A percentile compares a stretch with the other conserved stretches of the same genome.
Conservation (phyloP, 2,888 invertebrate species). For the Ashinkailepas kermadecensis region DNA sequence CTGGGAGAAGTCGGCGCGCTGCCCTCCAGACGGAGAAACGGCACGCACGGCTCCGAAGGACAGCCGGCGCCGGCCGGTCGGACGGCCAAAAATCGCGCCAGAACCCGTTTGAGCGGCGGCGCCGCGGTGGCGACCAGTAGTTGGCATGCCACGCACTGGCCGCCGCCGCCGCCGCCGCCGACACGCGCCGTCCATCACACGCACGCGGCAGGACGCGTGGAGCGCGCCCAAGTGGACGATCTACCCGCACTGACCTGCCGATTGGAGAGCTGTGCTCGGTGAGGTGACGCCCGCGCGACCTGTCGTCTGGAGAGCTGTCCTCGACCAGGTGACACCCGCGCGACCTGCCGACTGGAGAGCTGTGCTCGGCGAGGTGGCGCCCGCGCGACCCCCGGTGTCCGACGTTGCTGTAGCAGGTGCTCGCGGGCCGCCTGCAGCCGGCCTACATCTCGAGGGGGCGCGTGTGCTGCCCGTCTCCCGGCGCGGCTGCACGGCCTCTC, state of each 20-base stretch:
- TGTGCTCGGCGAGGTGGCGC: neutral
- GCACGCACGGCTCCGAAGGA: neutral
- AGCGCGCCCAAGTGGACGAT: no score
- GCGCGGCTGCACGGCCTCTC: neutral
- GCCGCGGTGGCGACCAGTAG: neutral
- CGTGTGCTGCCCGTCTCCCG: neutral
- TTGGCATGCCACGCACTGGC: neutral
- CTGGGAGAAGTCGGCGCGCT: no score
- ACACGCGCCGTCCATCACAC: neutral
- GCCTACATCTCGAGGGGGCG: neutral
- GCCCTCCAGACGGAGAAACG: no score
- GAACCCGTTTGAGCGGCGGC: slow-evolving; percentile 10
- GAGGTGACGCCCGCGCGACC: neutral
- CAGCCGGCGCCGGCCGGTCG: neutral
- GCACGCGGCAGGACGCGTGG: neutral
- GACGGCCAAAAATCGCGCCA: slow-evolving; percentile 1
- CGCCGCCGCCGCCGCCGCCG: neutral
- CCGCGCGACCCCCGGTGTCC: neutral
- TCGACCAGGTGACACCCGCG: neutral
- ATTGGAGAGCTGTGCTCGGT: neutral
- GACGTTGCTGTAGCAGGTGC: neutral
- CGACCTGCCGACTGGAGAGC: neutral
- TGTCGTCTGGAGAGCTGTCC: neutral
- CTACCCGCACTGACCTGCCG: neutral
- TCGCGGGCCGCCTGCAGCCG: neutral